Evolutionary conservation across 2,888 invertebrate species (phyloP).

Genomic region (Antheraea assamensis): DNA sequence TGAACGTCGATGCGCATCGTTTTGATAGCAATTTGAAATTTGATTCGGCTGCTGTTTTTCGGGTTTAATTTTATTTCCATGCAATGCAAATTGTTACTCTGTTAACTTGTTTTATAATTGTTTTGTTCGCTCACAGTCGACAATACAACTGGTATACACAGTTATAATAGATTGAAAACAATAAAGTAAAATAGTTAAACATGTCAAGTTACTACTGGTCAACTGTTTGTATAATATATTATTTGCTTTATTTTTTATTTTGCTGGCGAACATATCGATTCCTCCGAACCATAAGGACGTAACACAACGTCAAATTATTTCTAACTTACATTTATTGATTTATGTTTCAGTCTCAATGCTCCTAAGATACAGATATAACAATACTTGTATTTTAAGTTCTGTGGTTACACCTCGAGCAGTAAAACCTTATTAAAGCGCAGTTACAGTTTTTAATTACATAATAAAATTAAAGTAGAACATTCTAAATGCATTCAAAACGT

Average conservation of each 20-base stretch:
- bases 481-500: not conserved
- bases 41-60: constrained; percentile 50
- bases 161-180: not conserved
- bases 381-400: no score
- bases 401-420: not conserved
- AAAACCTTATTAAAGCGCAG: not conserved
- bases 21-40: constrained; percentile 67
- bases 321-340: not conserved
- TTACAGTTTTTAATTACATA: not conserved
- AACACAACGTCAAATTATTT: not conserved
- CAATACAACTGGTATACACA: not conserved
- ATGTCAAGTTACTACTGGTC: not conserved
- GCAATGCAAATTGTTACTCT: constrained; percentile 29
- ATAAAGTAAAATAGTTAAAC: not conserved
- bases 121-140: constrained; percentile 12
- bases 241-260: not conserved
- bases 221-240: not conserved
- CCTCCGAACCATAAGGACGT: not conserved
- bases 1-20: constrained; percentile 58
- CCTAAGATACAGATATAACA: not conserved
- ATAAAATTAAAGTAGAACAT: not conserved
- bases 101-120: constrained; percentile 20
- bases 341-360: not conserved
- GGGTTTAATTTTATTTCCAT: constrained; percentile 21
- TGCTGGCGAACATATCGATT: not conserved